Evolutionary conservation across 2,113 vertebrate species (phyloP).

Genomic region (Thryonomys swinderianus): DNA sequence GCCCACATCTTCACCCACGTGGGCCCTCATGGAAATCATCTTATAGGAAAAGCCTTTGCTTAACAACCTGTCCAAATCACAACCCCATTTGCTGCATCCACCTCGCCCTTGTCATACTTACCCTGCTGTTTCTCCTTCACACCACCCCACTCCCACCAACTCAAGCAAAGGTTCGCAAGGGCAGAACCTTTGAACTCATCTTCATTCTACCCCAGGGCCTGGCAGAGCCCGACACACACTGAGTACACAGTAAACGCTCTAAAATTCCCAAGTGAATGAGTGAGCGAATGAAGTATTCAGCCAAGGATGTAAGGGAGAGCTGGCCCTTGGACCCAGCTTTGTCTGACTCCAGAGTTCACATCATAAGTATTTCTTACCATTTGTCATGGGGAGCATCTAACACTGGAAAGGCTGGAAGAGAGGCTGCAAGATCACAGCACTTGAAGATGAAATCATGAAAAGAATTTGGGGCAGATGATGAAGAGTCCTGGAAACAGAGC

Average conservation of each 20-base stretch:
- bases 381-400: not conserved
- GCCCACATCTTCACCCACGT: not conserved
- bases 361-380: not conserved
- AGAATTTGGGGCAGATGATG: not conserved
- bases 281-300: not conserved
- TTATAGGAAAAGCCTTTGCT: not conserved
- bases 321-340: not conserved
- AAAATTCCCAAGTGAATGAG: not conserved
- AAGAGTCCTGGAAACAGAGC: not conserved
- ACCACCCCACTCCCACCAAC: not conserved
- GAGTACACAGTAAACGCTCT: not conserved
- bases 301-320: not conserved
- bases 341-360: not conserved
- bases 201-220: not conserved
- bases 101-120: not conserved
- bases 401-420: not conserved
- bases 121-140: not conserved
- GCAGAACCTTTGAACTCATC: not conserved
- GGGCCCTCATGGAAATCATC: not conserved
- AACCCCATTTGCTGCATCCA: not conserved
- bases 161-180: not conserved
- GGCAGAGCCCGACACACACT: not conserved
- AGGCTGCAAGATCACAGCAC: not conserved
- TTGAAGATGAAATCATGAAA: not conserved
- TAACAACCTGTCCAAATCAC: not conserved